Evolutionary conservation across 2,113 vertebrate genomes (phyloP), one percentile per base, ranked within the genome.

Genomic region (Collichthys lucidus): DNA sequence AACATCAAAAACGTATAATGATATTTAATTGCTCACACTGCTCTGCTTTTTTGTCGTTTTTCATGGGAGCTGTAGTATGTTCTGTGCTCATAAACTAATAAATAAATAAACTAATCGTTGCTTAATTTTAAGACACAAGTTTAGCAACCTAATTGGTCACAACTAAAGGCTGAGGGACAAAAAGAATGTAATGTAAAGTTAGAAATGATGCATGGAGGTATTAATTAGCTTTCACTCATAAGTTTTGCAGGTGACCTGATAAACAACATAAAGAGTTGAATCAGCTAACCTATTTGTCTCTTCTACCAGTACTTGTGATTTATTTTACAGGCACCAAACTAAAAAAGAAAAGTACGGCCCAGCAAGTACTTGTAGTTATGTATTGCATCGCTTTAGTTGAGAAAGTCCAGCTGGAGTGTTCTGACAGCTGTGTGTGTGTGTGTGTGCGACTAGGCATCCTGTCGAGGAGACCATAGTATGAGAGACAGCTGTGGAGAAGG

Each of bases 401-500:
- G 53, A 42, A 15, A 55, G 53, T 62, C 56, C 46, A 46, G 72
- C 70, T 40, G 1, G 22, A 68, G 46, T 24, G 65, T 20, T 76
- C 60, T 80, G 85, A 88, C 80, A 79, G 75, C 56, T 46, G 56
- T 29, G 82, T 56, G 42, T 65, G 57, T 49, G 35, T 52, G 72
- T 35, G 31, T 11, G 59, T 12, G 64, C 2, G 62, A 60, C 6
- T 42, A 61, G 4, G 29, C 44, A 16, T 69, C 82, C 56, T 86
- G 76, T 78, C 40, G 49, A 72, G 61, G 20, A 79, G 84, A 82
- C 76, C 26, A 74, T 44, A 5, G 72, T 0, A 10, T 78, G 75
- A 88, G 79, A 86, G 84, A 83, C 87, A 87, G 84, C 71, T 42
- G 70, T 82, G 84, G 86, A 84, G 83, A 53, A 62, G 79, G 80